These are phyloP conservation scores for Calcarius lapponicus DNA, from an alignment of 2,797 vertebrate genomes.

Conservation along the genomic window DNA sequence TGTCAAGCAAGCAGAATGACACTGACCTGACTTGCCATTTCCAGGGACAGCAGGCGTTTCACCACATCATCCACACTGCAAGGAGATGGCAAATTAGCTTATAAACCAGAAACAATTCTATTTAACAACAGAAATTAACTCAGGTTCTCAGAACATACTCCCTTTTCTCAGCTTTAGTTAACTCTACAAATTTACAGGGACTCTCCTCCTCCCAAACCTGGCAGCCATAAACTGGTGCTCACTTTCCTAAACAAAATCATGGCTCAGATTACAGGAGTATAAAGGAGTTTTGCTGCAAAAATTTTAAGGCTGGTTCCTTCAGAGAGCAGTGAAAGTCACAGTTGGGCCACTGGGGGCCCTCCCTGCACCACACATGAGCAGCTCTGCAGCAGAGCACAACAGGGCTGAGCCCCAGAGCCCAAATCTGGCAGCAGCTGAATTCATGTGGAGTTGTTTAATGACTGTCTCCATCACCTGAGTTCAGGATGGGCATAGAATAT, in stretches of 20 bases:
- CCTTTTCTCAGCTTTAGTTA: background rate
- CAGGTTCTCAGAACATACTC: background rate
- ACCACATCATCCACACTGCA: conserved; percentile 88
- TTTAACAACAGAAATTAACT: background rate
- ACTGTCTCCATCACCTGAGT: background rate
- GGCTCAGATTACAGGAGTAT: background rate
- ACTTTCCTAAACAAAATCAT: background rate
- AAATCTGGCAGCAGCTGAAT: background rate
- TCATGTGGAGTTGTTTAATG: background rate
- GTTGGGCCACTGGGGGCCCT: conserved; percentile 16
- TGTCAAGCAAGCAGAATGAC: background rate
- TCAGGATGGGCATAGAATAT: background rate
- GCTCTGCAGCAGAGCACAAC: background rate
- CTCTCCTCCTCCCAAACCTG: background rate
- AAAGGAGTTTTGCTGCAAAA: background rate
- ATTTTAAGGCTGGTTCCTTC: background rate
- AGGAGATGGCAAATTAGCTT: background rate
- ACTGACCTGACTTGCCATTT: conserved; percentile 90
- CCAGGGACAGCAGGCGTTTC: conserved; percentile 87
- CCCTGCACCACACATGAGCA: background rate
- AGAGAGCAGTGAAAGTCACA: background rate
- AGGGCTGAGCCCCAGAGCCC: background rate
- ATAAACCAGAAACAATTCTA: background rate
- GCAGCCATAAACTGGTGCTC: background rate
- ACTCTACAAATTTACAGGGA: background rate